Percentiles rank a stretch among this genome's conserved stretches.
Evolutionary conservation across 1,140 invertebrate genomes (phyloP).

Genomic region (Panonychus citri): DNA sequence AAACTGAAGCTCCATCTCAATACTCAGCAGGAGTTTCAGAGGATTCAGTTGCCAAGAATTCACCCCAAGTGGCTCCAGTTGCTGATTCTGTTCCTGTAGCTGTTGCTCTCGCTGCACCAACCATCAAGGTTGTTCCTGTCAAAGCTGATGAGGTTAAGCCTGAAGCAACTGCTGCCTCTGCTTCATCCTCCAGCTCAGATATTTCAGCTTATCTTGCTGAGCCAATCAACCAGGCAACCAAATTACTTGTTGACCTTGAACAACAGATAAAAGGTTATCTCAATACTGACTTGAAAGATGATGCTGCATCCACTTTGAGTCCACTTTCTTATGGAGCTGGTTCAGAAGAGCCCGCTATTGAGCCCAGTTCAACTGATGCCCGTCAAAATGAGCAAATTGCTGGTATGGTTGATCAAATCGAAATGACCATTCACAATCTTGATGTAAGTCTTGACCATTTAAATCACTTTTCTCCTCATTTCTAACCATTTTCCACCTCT

Average conservation of each 20-base stretch:
- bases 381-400: neutral
- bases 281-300: neutral
- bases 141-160: too few species aligned
- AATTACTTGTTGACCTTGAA: constrained; percentile 9
- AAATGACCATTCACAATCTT: neutral
- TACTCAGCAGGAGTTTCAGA: too few species aligned
- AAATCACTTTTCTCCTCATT: neutral
- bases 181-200: too few species aligned
- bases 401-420: neutral
- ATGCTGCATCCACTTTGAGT: neutral
- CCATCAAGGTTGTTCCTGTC: too few species aligned
- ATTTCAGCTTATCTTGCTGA: neutral
- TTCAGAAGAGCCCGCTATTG: neutral
- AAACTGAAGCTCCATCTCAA: too few species aligned
- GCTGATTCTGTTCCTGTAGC: too few species aligned
- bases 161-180: too few species aligned
- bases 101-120: too few species aligned
- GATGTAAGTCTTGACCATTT: neutral
- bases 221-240: constrained; percentile 9
- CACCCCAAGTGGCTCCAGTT: too few species aligned
- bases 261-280: neutral
- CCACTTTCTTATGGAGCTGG: neutral
- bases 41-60: too few species aligned
- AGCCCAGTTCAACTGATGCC: too few species aligned
- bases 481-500: neutral